Evolutionary conservation across 2,888 invertebrate species (phyloP), one percentile per base, ranked within the genome.

Genomic region (Drosophila prostipennis): DNA sequence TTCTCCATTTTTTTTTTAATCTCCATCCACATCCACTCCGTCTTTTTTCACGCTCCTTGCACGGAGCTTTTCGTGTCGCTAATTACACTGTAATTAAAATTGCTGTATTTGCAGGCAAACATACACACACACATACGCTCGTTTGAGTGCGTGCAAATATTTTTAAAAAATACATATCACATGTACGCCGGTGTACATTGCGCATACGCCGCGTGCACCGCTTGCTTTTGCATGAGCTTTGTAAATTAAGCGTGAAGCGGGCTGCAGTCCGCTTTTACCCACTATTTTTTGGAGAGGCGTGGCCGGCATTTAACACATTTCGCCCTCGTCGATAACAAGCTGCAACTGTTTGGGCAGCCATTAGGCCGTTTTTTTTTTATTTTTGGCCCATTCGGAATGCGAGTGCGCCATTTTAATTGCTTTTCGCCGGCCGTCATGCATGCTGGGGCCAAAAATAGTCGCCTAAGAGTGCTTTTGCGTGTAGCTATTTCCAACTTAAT

Each of bases 71-170:
- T 70, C 87, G 85, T 89, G 89, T 76, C 77, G 80, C 81, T 87
- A 89, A 89, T 89, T 89, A 87, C 85, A 84, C 76, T 75, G 89
- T 89, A 89, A 89, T 89, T 89, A 89, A 89, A 89, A 89, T 89
- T 71, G 69, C 81, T 75, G 74, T 87, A 84, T 87, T 87, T 84
- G 73, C 81, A 69, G 67, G 74, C 79, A 49, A 67, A 61, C 57
- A 72, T 73, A 61, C 55, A 23, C 46, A 29, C 58, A 23, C 37
- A 37, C 64, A 39, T 46, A 16, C 23, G 10, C 36, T 32, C 6
- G 29, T 29, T 34, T 34, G 69, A 84, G 85, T 85, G 82, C 82
- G 82, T 83, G 82, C 78, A 83, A 79, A 85, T 85, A 83, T 82
- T 82, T 72, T 57, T n/a, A 55, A 71, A 76, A 72, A 65, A 52